Conservation (phyloP, 2,888 invertebrate species). For the Drosophila niveifrons region DNA sequence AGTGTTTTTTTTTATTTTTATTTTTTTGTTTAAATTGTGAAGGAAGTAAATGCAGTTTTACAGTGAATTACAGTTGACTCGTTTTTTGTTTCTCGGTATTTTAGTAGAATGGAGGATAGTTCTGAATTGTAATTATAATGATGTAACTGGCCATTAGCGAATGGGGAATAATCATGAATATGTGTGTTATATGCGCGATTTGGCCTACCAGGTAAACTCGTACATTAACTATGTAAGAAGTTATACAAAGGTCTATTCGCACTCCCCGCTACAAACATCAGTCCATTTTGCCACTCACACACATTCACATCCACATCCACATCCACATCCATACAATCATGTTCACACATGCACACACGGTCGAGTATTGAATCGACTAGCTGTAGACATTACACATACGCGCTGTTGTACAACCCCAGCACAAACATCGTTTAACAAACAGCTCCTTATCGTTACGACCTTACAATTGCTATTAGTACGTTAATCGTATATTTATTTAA, state of each 20-base stretch:
- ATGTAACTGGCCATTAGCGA: conserved; percentile 12
- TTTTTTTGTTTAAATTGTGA: conserved; percentile 26
- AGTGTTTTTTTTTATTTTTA: conserved; percentile 31
- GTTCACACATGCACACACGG: background rate
- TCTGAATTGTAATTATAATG: conserved; percentile 20
- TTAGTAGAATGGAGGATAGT: conserved; percentile 27
- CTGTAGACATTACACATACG: conserved; percentile 51
- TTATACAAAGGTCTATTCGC: conserved; percentile 18
- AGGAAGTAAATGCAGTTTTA: conserved; percentile 64
- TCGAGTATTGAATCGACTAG: conserved; percentile 10
- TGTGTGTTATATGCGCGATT: conserved; percentile 39
- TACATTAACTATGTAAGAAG: conserved; percentile 47
- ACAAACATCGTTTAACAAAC: conserved; percentile 67
- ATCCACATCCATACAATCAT: conserved; percentile 19
- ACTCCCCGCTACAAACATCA: conserved; percentile 53
- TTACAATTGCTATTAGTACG: conserved; percentile 58
- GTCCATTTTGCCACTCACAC: conserved; percentile 54
- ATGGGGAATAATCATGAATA: conserved; percentile 16
- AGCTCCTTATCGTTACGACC: conserved; percentile 57
- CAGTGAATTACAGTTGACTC: conserved; percentile 43
- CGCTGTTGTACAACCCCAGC: conserved; percentile 46
- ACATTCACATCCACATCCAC: conserved; percentile 15
- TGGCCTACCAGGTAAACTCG: conserved; percentile 71
- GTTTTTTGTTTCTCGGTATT: conserved; percentile 3
- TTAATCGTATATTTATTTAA: conserved; percentile 44